Percentiles rank a stretch among this genome's conserved stretches.
phyloP scores from a whole-genome alignment of 2,888 invertebrate genomes.

The Bruchidius siliquastri region DNA sequence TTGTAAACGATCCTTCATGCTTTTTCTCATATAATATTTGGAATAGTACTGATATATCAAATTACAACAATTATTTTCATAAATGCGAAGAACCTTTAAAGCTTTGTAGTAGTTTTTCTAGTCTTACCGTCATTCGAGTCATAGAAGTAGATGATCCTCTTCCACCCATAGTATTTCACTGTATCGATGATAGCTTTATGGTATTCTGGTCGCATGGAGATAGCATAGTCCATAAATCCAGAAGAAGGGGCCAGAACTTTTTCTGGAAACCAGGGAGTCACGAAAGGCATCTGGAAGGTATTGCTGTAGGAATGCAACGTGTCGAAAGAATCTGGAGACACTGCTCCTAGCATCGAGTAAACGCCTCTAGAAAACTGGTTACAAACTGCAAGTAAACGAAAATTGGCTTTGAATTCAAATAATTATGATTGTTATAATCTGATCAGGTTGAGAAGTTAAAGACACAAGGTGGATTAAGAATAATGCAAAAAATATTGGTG shows the following conservation, averaged over 20 bases:
- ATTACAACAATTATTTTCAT: no score
- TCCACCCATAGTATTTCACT: constrained; percentile 88
- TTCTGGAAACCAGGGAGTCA: constrained; percentile 91
- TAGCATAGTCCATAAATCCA: constrained; percentile 83
- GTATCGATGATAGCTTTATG: constrained; percentile 93
- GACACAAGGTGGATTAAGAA: no score
- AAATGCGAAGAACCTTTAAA: no score
- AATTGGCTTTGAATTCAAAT: no score
- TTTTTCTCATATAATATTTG: no score
- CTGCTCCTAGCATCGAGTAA: constrained; percentile 85
- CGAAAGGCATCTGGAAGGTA: constrained; percentile 92
- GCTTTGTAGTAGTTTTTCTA: no score
- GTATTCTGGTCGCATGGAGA: constrained; percentile 93
- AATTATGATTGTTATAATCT: no score
- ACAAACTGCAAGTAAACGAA: constrained; percentile 83
- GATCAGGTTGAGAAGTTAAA: no score
- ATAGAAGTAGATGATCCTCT: constrained; percentile 82
- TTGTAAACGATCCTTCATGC: no score
- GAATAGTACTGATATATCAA: no score
- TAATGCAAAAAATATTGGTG: no score
- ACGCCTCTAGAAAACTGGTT: constrained; percentile 86
- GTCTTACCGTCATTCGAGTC: constrained; percentile 85
- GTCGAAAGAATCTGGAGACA: constrained; percentile 90
- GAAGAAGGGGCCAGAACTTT: constrained; percentile 83
- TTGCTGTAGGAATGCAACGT: constrained; percentile 91